A percentile compares a stretch with the other conserved stretches of the same genome.
Evolutionary conservation across 2,797 vertebrate genomes (phyloP).

Genomic region (Amphiprion clarkii): DNA sequence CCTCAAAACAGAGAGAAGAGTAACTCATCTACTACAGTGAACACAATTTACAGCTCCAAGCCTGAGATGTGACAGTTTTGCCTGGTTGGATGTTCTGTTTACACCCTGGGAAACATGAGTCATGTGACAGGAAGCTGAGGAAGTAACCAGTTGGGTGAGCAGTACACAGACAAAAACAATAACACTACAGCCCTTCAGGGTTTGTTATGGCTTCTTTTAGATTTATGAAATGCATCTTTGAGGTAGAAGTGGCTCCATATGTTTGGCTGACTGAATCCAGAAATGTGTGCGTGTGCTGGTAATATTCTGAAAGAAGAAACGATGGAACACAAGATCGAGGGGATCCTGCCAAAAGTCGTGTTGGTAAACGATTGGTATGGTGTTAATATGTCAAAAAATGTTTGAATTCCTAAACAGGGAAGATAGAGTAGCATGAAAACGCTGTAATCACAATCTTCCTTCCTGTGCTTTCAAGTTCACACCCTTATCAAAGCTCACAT

Average conservation of each 20-base stretch:
- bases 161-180: constrained; percentile 65
- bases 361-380: not conserved
- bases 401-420: not conserved
- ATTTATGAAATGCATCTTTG: constrained; percentile 49
- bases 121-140: constrained; percentile 79
- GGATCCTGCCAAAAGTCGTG: not conserved
- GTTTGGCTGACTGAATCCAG: constrained; percentile 19
- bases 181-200: constrained; percentile 47
- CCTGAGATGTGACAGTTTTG: not conserved
- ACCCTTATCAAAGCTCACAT: constrained; percentile 18
- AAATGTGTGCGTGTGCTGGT: constrained; percentile 6
- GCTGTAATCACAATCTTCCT: constrained; percentile 22
- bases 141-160: constrained; percentile 57
- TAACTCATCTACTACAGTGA: not conserved
- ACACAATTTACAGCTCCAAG: not conserved
- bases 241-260: constrained; percentile 36
- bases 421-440: constrained; percentile 4
- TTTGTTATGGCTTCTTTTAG: constrained; percentile 57
- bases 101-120: constrained; percentile 52
- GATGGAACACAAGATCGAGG: constrained; percentile 11
- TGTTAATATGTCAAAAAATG: constrained; percentile 6
- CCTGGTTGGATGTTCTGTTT: constrained; percentile 44
- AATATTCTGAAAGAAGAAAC: constrained; percentile 5
- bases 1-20: not conserved
- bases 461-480: constrained; percentile 5